A percentile compares a stretch with the other conserved stretches of the same genome.
These are phyloP conservation scores for Ariopsis seemanni DNA, from an alignment of 2,113 vertebrate genomes.

Conservation along the genomic window DNA sequence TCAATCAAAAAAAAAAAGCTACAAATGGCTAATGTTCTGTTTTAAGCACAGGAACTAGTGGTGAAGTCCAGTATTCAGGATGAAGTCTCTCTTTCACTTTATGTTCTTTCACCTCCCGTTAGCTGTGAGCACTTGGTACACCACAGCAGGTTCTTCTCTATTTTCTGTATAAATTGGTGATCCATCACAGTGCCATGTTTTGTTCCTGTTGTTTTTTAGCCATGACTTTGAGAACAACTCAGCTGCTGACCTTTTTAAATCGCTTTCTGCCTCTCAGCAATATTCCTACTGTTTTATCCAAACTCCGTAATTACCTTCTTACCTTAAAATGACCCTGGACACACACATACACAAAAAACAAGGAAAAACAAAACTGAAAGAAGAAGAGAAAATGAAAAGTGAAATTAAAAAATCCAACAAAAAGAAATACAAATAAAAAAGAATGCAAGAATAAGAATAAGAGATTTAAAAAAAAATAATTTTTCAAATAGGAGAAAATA, in stretches of 20 bases:
- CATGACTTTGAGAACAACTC: slow-evolving; percentile 1
- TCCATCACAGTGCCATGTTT: slow-evolving; percentile 19
- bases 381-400: neutral
- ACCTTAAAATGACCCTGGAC: slow-evolving; percentile 15
- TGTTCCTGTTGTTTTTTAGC: slow-evolving; percentile 8
- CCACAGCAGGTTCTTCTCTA: neutral
- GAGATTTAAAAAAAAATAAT: no score
- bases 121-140: neutral
- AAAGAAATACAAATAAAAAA: neutral
- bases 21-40: neutral
- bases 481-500: no score
- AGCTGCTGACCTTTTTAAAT: slow-evolving; percentile 27
- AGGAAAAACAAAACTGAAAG: neutral
- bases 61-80: neutral
- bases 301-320: slow-evolving; percentile 35
- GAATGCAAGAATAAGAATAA: neutral
- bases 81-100: neutral
- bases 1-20: neutral
- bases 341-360: neutral
- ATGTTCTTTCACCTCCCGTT: neutral
- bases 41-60: neutral
- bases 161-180: slow-evolving; percentile 11
- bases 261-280: slow-evolving; percentile 31
- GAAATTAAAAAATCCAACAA: neutral
- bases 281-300: slow-evolving; percentile 16